Base-by-base conservation (phyloP, 2,888 invertebrate species). In the Phalera bucephala region DNA sequence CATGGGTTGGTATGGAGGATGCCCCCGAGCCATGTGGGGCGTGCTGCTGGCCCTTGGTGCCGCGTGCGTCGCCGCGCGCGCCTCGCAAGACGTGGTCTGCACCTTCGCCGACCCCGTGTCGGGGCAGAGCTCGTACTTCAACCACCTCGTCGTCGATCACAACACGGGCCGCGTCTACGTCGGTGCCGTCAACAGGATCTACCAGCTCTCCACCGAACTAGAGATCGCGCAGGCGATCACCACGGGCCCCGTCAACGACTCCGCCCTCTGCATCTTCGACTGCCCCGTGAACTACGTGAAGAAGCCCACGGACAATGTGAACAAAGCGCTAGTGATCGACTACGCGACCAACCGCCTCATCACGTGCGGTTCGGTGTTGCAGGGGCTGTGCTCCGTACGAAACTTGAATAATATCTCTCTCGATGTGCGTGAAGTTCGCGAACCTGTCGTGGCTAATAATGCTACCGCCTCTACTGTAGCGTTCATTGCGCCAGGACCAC, bases 401-500 rank as follows among this genome's bases (percentile, higher is more conserved):
- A 95, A 95, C 82, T 89, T 98, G 53, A 94, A 95, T 79, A 96
- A 98, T 91, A 96, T 98, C 63, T 94, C 95, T 45, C 84, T 85
- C 50, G 93, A 95, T 82, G 93, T 95, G 51, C 93, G 94, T 54
- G 94, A 95, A 64, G 94, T 96, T 31, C 92, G 93, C 41, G 97
- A 97, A 75, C 96, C 98, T 6, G 96, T 99, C 33, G 98, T 98
- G 35, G 97, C 99, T 20, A 99, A 99, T 83, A 98, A 98, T 88
- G 96, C 95, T 23, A 95, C 96, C 12, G 97, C 98, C 7, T 97
- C 98, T 25, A 98, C 98, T 5, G 97, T 99, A 39, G 98, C 97
- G 38, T 99, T 98, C 80, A 98, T 99, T 52, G 98, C 98, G 0
- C 97, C 97, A 0, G 98, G 98, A 1, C 98, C 97, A 7, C 96